Percentiles rank a stretch among this genome's conserved stretches.
Conservation (phyloP, 1,140 invertebrate species). For the Sitophilus oryzae region DNA sequence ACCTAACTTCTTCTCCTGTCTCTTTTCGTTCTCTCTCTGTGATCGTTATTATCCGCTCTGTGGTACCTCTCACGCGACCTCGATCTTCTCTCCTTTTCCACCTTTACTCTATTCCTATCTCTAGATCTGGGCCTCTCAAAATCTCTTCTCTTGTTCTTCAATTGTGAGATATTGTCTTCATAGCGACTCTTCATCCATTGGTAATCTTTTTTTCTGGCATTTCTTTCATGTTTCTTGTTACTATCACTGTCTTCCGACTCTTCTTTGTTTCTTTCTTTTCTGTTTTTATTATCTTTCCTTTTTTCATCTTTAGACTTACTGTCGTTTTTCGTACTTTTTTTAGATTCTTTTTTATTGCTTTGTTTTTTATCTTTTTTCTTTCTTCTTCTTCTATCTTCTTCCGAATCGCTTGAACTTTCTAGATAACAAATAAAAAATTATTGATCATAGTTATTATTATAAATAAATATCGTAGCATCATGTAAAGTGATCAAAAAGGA, state of each 20-base stretch:
- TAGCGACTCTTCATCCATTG: slow-evolving; percentile 25
- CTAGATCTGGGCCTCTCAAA: slow-evolving; percentile 23
- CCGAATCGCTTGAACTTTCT: slow-evolving; percentile 19
- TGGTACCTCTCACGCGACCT: slow-evolving; percentile 24
- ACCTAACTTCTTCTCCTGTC: slow-evolving; percentile 7
- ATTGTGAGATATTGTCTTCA: slow-evolving; percentile 20
- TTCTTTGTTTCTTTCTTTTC: slow-evolving; percentile 13
- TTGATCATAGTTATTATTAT: no score
- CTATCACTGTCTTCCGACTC: not conserved
- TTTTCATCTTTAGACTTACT: slow-evolving; percentile 8
- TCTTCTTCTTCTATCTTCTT: not conserved
- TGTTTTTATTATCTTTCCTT: not conserved
- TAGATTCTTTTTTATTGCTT: not conserved
- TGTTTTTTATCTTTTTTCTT: slow-evolving; percentile 10
- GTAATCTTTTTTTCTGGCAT: slow-evolving; percentile 21
- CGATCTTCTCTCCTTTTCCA: slow-evolving; percentile 7
- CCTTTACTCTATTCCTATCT: not conserved
- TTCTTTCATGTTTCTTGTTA: slow-evolving; percentile 5
- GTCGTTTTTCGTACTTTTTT: slow-evolving; percentile 9
- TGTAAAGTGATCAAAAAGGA: no score
- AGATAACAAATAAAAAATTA: not conserved
- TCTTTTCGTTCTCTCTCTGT: slow-evolving; percentile 18
- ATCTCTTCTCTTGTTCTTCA: slow-evolving; percentile 17
- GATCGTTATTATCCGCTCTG: slow-evolving; percentile 20
- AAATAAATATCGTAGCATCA: not conserved